phyloP scores from a whole-genome alignment of 2,113 vertebrate genomes.

The Heterochromis multidens region DNA sequence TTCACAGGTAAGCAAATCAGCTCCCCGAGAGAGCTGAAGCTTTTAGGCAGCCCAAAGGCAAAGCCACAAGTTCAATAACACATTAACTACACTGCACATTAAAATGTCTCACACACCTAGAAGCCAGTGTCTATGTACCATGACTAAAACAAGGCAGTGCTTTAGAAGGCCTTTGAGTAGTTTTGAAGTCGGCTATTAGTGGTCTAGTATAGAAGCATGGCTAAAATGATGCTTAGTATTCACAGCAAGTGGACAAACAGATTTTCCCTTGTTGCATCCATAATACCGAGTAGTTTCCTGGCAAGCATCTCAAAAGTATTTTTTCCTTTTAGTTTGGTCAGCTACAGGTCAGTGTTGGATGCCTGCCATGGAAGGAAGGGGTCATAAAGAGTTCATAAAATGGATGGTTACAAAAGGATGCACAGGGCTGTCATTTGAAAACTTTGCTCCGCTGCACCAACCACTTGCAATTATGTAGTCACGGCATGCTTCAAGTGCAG shows the following conservation, averaged over 20 bases:
- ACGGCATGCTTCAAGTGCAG: slow-evolving; percentile 20
- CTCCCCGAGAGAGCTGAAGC: not conserved
- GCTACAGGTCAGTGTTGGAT: slow-evolving; percentile 37
- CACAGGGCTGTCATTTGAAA: slow-evolving; percentile 36
- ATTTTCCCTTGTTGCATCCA: slow-evolving; percentile 20
- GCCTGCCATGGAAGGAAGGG: slow-evolving; percentile 7
- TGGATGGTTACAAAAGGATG: slow-evolving; percentile 24
- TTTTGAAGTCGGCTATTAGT: slow-evolving; percentile 40
- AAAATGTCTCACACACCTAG: slow-evolving; percentile 24
- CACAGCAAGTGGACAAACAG: slow-evolving; percentile 25
- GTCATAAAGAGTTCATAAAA: slow-evolving; percentile 37
- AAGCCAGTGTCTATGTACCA: not conserved
- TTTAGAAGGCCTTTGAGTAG: slow-evolving; percentile 18
- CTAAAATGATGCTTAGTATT: slow-evolving; percentile 37
- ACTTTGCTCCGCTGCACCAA: slow-evolving; percentile 9
- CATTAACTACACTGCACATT: slow-evolving; percentile 31
- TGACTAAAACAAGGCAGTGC: slow-evolving; percentile 17
- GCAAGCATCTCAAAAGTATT: slow-evolving; percentile 17
- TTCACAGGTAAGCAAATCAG: slow-evolving; percentile 83
- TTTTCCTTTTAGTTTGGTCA: slow-evolving; percentile 41
- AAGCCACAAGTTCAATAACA: slow-evolving; percentile 48
- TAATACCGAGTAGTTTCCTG: slow-evolving; percentile 56
- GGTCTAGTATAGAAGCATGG: slow-evolving; percentile 20
- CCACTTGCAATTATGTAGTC: slow-evolving; percentile 5
- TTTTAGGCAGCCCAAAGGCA: slow-evolving; percentile 9